Evolutionary conservation across 2,888 invertebrate genomes (phyloP), one percentile per base, ranked within the genome.

Genomic region (Nomada flava): DNA sequence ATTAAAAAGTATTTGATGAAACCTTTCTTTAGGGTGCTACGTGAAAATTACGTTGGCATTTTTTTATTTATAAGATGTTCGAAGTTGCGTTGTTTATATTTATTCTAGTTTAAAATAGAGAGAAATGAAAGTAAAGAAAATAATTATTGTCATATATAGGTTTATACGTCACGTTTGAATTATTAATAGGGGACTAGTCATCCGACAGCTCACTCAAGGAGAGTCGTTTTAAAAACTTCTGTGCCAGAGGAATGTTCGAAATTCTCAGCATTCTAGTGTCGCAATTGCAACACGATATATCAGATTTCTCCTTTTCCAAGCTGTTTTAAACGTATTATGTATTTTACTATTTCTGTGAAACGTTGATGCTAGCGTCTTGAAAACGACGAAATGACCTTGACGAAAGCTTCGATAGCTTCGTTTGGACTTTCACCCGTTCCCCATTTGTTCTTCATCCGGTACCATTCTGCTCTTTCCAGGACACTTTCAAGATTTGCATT

Each of bases 361-460:
- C 60, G 15, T 73, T 7, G 62, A 70, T 68, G 50, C 44, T 76
- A 60, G 80, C 80, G 63, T 68, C 29, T 74, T 36, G 73, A 75
- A 74, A 80, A 67, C 76, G 74, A 79, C 59, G 69, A 69, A 64
- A 53, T 78, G 80, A 86, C 88, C 82, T 88, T 86, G 88, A 81
- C 55, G 62, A 57, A 76, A 79, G 74, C 62, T 44, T 44, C 47
- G 55, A 76, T 68, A 80, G 75, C 79, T 79, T 82, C 74, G 36
- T 55, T 44, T 52, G 26, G 23, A 88, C 88, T 85, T 88, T 88
- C 86, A 83, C 83, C 72, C 53, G 79, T 82, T 79, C 83, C 75
- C 72, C 76, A 65, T 72, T 78, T 77, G 76, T 80, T 71, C 77
- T 68, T 65, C 77, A 59, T 87, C 72, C 78, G 86, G 79, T 78